Base-by-base conservation (phyloP, 2,888 invertebrate genomes). In the Lasioglossum morio region DNA sequence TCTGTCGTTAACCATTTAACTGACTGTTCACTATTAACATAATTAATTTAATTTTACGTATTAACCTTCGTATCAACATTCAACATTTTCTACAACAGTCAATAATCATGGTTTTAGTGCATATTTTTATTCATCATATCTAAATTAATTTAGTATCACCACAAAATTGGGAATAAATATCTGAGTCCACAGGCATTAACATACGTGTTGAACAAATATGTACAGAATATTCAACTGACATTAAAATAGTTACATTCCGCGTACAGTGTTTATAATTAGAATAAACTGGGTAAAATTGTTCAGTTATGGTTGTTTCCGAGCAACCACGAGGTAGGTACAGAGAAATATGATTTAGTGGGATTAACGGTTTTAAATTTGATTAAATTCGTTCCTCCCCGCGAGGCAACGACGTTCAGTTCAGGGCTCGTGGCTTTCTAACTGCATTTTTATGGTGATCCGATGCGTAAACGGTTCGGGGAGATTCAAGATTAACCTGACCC, bases 391-490 rank as follows among this genome's bases (percentile, higher is more conserved):
- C 43, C 46, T 70, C 40, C 46, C 57, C 34, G 57, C 34, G 69
- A 37, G 84, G 57, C 53, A 74, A 75, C 30, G 69, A 69, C 23
- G 57, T 30, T 0, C 23, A 16, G 16, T 48, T 40, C 40, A 69
- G 48, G 19, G 37, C n/a, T 74, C 34, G 74, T 63, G 40, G 72
- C 23, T 81, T 40, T 60, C 46, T 74, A 77, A 82, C 57, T 75
- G 57, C 63, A 60, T 82, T 78, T 84, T 82, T 84, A 84, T 82
- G 84, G 53, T 72, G 83, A 81, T 83, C 76, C 76, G 63, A 76
- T 34, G 43, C 37, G 72, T 81, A 76, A 80, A 76, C 48, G 81
- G 30, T 84, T 81, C 77, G 43, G 72, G 69, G 72, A 84, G 77
- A 84, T 77, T 53, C 66, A 69, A 77, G 83, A 76, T 73, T 63